Evolutionary conservation across 1,140 invertebrate species (phyloP), one percentile per base, ranked within the genome.

Genomic region (Tetragonula clypearis): DNA sequence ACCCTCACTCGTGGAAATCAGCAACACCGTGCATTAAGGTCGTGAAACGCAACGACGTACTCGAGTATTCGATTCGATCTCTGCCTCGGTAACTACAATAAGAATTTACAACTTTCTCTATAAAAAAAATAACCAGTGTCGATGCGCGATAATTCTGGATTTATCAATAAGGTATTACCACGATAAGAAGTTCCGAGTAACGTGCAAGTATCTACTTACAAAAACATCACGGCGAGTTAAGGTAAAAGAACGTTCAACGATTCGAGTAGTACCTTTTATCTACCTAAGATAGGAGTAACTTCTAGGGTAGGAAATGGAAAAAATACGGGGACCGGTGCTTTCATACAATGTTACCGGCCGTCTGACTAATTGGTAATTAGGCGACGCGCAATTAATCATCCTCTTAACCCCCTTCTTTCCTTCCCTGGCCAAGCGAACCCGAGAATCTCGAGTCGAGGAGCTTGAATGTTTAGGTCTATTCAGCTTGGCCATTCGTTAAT

Each of bases 281-380:
- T 58, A 62, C 19, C 8, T 66, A 30, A 68, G 65, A 60, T 53
- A 62, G 53, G 56, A 53, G 55, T 2, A 60, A 21, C 19, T 49
- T 49, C 8, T 8, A 49, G 41, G 41, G 41, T 0, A 8, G 55
- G 19, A 65, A 84, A 79, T 35, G 68, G 30, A 76, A 71, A 84
- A 79, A 84, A 79, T 60, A 72, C 49, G 17, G 17, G 14, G n/a
- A 53, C 55, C 5, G 66, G 56, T 49, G 60, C 41, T 84, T 75
- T 78, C 66, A 58, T 81, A 78, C 49, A 35, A 80, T 60, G 72
- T 84, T 55, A 19, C 74, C 49, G 17, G 12, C 71, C 19, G 65
- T 86, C 76, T 21, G 82, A 82, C 86, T 90, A 90, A 92, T 92
- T 92, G 86, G 85, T 92, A 90, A 90, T 92, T 90, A 91, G 89